phyloP scores from a whole-genome alignment of 2,888 invertebrate species.

The Tetrapedia diversipes region DNA sequence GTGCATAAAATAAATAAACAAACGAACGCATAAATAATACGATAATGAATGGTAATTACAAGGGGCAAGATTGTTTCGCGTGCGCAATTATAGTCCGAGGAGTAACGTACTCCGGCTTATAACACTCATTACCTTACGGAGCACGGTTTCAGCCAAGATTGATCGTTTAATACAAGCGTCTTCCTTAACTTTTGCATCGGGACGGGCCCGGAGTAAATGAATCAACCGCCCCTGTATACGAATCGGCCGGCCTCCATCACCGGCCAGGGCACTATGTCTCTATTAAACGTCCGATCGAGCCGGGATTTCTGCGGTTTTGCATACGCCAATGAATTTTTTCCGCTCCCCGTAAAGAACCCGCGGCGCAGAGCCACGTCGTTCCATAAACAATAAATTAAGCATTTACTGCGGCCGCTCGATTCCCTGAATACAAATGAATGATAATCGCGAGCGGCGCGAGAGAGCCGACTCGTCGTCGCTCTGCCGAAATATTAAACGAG shows the following conservation, averaged over 20 bases:
- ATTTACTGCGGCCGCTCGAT: slow-evolving; percentile 42
- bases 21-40: not conserved
- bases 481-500: not conserved
- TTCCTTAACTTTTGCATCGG: not conserved
- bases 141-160: slow-evolving; percentile 1
- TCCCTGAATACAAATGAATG: slow-evolving; percentile 42
- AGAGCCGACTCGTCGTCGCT: not conserved
- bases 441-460: slow-evolving; percentile 37
- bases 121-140: not conserved
- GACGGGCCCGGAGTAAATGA: slow-evolving; percentile 2
- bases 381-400: slow-evolving; percentile 51
- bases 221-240: slow-evolving; percentile 26
- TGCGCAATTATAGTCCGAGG: not conserved
- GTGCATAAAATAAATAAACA: no score
- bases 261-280: slow-evolving; percentile 28
- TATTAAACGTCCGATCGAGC: slow-evolving; percentile 19
- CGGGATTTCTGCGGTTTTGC: slow-evolving; percentile 29
- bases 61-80: not conserved
- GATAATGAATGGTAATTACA: not conserved
- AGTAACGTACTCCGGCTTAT: not conserved
- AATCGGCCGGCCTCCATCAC: slow-evolving; percentile 13
- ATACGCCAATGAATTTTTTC: slow-evolving; percentile 26
- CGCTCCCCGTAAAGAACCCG: slow-evolving; percentile 21
- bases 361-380: not conserved
- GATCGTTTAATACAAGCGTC: not conserved